Evolutionary conservation across 2,888 invertebrate species (phyloP).

Genomic region (Eupithecia exiguata): DNA sequence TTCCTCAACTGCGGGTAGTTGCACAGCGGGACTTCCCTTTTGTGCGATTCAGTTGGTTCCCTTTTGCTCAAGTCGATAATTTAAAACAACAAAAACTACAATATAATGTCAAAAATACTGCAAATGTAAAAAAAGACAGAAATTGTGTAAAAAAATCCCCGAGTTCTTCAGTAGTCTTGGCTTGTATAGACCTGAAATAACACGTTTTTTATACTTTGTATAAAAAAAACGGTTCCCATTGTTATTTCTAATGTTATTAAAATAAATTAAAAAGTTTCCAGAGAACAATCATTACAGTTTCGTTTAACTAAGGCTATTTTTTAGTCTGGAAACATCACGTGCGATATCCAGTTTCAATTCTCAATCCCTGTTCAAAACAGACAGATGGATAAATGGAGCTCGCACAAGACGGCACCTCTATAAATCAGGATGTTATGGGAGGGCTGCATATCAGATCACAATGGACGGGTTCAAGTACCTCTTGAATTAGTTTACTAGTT

Average conservation of each 20-base stretch:
- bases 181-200: background rate
- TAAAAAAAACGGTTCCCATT: background rate
- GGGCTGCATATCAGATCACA: conserved; percentile 21
- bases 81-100: no score
- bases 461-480: background rate
- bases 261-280: no score
- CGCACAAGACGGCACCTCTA: conserved; percentile 18
- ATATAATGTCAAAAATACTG: no score
- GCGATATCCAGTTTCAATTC: conserved; percentile 13
- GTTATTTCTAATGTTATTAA: no score
- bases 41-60: no score
- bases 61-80: no score
- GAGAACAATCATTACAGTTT: background rate
- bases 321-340: background rate
- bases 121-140: no score
- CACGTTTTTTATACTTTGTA: no score
- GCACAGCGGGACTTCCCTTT: no score
- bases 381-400: conserved; percentile 20
- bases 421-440: conserved; percentile 26
- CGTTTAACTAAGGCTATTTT: no score
- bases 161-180: background rate
- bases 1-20: no score
- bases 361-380: conserved; percentile 12
- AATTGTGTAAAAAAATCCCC: no score
- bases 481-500: conserved; percentile 10